Conservation (phyloP, 1,140 invertebrate genomes). For the Gyrodactylus salaris region DNA sequence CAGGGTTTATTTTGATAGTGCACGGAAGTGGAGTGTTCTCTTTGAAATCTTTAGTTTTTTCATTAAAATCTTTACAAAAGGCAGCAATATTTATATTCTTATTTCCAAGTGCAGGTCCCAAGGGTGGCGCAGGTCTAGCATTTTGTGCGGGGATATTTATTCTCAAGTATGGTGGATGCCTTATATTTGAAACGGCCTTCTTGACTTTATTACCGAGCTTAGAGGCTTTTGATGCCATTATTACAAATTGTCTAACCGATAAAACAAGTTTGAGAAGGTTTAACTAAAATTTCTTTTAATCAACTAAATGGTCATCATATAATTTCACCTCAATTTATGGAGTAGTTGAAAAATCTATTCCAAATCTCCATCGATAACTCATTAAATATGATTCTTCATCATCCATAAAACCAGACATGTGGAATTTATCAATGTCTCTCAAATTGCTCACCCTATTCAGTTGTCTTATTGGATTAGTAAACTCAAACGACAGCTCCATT, state of each 20-base stretch:
- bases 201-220: neutral
- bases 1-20: neutral
- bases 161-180: slow-evolving; percentile 1
- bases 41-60: neutral
- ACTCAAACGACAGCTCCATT: too few relatives aligned
- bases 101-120: neutral
- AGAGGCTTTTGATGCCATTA: neutral
- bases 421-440: too few relatives aligned
- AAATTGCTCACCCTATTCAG: too few relatives aligned
- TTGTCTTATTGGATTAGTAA: too few relatives aligned
- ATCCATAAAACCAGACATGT: too few relatives aligned
- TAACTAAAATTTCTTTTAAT: neutral
- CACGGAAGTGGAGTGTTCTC: neutral
- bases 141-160: neutral
- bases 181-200: neutral
- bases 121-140: neutral
- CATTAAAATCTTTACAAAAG: slow-evolving; percentile 7
- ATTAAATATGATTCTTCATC: too few relatives aligned
- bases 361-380: too few relatives aligned
- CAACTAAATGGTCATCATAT: neutral
- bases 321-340: neutral
- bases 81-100: neutral
- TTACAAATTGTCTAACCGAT: neutral
- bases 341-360: too few relatives aligned
- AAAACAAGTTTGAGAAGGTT: neutral